phyloP scores from a whole-genome alignment of 1,140 invertebrate genomes.

The Lepidotrigona ventralis region DNA sequence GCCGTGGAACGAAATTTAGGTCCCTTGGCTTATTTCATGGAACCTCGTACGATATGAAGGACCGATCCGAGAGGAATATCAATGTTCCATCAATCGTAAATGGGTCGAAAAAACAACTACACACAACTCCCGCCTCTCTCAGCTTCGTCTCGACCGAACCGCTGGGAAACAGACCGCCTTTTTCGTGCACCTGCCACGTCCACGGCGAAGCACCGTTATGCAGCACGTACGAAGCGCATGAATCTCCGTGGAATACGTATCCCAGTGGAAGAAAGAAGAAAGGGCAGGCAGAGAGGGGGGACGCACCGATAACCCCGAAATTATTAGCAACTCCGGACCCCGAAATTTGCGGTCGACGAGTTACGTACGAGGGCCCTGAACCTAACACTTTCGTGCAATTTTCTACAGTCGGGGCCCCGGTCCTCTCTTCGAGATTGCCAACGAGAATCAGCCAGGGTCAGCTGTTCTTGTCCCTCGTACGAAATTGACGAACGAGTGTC shows the following conservation, averaged over 20 bases:
- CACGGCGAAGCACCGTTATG: conserved; percentile 36
- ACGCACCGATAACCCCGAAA: conserved; percentile 1
- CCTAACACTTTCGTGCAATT: conserved; percentile 35
- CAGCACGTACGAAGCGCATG: conserved; percentile 3
- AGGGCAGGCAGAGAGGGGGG: not conserved
- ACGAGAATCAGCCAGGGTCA: not conserved
- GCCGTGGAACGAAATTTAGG: too few relatives aligned
- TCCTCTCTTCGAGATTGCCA: not conserved
- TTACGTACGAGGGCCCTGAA: conserved; percentile 4
- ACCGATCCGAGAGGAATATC: not conserved
- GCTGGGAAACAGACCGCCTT: conserved; percentile 5
- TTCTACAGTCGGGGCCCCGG: not conserved
- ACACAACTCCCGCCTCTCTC: not conserved
- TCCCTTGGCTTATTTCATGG: not conserved
- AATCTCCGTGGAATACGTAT: not conserved
- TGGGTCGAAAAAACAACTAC: conserved; percentile 15
- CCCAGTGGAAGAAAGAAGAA: not conserved
- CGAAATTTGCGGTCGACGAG: conserved; percentile 33
- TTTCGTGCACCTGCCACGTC: conserved; percentile 42
- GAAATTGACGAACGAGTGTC: not conserved
- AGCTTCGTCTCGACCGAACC: not conserved
- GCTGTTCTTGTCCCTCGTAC: not conserved
- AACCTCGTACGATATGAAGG: not conserved
- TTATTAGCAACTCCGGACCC: conserved; percentile 18
- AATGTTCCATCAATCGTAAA: conserved; percentile 29